Percentiles rank a stretch among this genome's conserved stretches.
phyloP scores from a whole-genome alignment of 64 coral and sea anemone species.

The Dendrophyllia cribrosa region DNA sequence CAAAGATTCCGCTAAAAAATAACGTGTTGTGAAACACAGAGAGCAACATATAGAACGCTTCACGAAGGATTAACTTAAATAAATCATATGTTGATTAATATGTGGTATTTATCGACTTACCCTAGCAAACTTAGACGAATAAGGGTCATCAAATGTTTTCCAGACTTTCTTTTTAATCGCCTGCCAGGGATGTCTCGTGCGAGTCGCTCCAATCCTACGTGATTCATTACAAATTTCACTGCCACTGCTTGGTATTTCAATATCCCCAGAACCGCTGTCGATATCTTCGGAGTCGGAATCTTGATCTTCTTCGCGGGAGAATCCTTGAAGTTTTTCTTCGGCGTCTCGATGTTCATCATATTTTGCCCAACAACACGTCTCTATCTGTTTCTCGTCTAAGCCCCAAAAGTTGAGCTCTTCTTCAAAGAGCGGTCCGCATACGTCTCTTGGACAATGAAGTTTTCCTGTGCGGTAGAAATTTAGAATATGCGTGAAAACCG shows the following conservation, averaged over 20 bases:
- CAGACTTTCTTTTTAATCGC: constrained; percentile 79
- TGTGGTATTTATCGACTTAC: constrained; percentile 59
- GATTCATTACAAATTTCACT: constrained; percentile 64
- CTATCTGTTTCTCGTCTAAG: constrained; percentile 91
- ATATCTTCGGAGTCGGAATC: constrained; percentile 54
- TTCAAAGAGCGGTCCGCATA: constrained; percentile 93
- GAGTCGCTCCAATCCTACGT: background rate
- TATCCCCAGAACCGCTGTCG: constrained; percentile 62
- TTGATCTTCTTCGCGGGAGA: constrained; percentile 79
- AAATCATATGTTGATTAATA: background rate
- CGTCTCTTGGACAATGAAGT: constrained; percentile 89
- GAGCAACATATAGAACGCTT: background rate
- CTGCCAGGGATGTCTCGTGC: constrained; percentile 53
- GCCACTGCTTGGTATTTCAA: constrained; percentile 81
- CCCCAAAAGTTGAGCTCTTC: constrained; percentile 94
- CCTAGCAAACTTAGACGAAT: constrained; percentile 85
- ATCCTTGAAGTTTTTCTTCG: constrained; percentile 90
- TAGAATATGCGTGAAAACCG: constrained; percentile 90
- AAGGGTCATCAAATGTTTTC: constrained; percentile 87
- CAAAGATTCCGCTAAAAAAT: background rate
- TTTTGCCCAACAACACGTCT: constrained; percentile 97
- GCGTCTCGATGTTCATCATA: constrained; percentile 96
- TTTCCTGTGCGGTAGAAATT: constrained; percentile 95
- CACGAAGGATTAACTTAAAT: background rate
- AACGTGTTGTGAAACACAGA: background rate